These are phyloP conservation scores for Ceratosolen fusciceps DNA, from an alignment of 1,140 invertebrate genomes.

Conservation along the genomic window DNA sequence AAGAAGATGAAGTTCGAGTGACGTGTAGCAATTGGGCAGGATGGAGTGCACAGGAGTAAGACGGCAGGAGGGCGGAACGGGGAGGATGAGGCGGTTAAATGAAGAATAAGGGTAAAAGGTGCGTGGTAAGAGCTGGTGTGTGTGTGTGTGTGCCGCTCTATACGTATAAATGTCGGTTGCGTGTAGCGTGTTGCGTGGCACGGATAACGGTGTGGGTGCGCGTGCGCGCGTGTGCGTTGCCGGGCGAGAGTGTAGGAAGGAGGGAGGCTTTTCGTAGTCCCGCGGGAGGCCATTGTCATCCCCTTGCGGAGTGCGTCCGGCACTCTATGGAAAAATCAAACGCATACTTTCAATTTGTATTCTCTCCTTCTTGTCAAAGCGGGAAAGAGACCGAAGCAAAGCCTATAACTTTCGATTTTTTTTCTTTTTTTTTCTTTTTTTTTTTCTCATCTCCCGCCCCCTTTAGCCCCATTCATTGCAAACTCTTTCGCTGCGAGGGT, in stretches of 20 bases:
- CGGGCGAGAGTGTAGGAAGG: no score
- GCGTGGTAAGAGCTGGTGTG: constrained; percentile 6
- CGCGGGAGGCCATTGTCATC: constrained; percentile 68
- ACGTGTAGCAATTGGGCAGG: constrained; percentile 17
- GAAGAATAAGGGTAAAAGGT: constrained; percentile 38
- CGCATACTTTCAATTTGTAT: constrained; percentile 62
- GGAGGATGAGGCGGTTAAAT: constrained; percentile 43
- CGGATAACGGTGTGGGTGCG: background rate
- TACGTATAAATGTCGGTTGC: no score
- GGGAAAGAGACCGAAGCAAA: background rate
- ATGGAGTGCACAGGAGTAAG: constrained; percentile 41
- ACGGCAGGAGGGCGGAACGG: constrained; percentile 30
- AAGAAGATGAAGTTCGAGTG: constrained; percentile 13
- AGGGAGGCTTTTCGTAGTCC: constrained; percentile 50
- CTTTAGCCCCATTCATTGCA: constrained; percentile 10
- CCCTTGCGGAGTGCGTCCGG: constrained; percentile 63
- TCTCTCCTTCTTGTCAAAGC: constrained; percentile 31
- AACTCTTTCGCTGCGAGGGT: background rate
- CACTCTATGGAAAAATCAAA: constrained; percentile 68
- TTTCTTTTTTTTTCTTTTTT: no score
- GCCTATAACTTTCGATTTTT: constrained; percentile 40
- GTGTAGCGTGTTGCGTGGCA: no score
- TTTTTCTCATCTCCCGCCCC: constrained; percentile 17
- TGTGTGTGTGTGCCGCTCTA: constrained; percentile 2
- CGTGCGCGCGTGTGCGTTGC: no score